phyloP scores from a whole-genome alignment of 2,797 vertebrate species.

The Vultur gryphus region DNA sequence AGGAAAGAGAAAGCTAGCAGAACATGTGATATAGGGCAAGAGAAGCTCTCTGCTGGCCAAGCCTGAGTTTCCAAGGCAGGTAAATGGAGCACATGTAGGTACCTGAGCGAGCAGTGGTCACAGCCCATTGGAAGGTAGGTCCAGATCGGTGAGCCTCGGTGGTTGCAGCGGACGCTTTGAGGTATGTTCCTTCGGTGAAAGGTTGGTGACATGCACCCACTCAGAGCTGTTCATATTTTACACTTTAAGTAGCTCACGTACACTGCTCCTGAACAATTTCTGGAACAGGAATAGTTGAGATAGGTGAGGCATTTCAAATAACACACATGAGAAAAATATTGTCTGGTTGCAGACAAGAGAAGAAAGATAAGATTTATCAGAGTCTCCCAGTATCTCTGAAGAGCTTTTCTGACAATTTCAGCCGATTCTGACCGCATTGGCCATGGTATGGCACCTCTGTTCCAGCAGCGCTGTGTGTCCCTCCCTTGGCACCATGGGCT shows the following conservation, averaged over 20 bases:
- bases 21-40: neutral
- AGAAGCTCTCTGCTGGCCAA: neutral
- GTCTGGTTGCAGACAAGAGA: neutral
- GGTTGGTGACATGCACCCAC: neutral
- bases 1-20: neutral
- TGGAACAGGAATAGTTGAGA: neutral
- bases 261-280: neutral
- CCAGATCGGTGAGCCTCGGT: accelerated
- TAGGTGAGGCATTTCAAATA: neutral
- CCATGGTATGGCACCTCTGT: neutral
- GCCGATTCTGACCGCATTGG: neutral
- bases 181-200: neutral
- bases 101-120: neutral
- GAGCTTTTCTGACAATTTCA: neutral
- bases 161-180: neutral
- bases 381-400: neutral
- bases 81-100: neutral
- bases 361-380: neutral
- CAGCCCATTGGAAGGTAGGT: neutral
- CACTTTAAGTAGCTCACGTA: neutral
- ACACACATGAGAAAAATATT: neutral
- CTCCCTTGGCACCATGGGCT: neutral
- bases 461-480: neutral
- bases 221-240: neutral
- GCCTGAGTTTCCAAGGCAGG: neutral